These are phyloP conservation scores for Porites evermanni DNA, from an alignment of 92 coral and sea anemone genomes.

Conservation along the genomic window DNA sequence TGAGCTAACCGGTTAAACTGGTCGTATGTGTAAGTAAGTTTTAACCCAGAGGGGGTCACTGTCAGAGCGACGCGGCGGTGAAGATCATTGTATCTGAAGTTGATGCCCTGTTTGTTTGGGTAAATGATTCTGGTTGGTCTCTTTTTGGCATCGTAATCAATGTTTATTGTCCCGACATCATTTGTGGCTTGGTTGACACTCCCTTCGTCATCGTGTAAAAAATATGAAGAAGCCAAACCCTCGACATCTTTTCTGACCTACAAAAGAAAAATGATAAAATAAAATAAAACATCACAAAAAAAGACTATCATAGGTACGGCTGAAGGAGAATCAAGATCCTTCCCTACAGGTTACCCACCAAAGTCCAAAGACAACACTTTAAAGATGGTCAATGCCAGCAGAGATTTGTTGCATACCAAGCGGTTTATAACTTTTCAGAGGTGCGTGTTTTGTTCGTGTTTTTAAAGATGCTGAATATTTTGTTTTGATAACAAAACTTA, in stretches of 20 bases:
- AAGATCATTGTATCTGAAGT: constrained; percentile 59
- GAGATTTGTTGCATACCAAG: no score
- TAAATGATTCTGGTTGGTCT: constrained; percentile 65
- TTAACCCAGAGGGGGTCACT: constrained; percentile 51
- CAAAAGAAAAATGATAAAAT: background rate
- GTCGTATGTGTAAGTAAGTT: constrained; percentile 68
- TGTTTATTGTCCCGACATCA: constrained; percentile 54
- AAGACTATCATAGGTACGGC: no score
- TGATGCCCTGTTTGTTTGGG: constrained; percentile 62
- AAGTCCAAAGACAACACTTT: no score
- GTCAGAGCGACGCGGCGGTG: constrained; percentile 68
- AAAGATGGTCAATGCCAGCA: no score
- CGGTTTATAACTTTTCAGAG: no score
- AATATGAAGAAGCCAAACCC: constrained; percentile 63
- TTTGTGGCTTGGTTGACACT: constrained; percentile 73
- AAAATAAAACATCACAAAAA: no score
- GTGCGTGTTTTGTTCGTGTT: no score
- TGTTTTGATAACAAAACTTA: no score
- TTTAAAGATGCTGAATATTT: no score
- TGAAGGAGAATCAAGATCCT: no score
- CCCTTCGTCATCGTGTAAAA: constrained; percentile 65
- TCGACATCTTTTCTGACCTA: constrained; percentile 69
- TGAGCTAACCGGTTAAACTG: constrained; percentile 49
- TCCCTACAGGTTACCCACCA: no score
- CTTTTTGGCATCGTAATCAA: constrained; percentile 61